Conservation (phyloP, 2,888 invertebrate genomes). For the Folsomia manolachei region DNA sequence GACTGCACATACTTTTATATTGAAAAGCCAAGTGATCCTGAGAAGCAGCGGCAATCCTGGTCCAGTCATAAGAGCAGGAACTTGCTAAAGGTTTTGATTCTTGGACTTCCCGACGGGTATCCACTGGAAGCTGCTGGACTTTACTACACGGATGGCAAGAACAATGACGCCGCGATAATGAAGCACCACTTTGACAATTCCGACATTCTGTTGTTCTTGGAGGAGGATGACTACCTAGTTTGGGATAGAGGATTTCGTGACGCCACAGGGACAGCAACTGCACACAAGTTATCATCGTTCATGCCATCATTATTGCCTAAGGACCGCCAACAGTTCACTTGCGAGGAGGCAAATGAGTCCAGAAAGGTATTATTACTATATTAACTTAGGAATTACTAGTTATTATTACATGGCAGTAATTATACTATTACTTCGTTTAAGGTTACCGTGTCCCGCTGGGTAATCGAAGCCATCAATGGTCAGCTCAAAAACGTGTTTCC, state of each 20-base stretch:
- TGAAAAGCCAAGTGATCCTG: background rate
- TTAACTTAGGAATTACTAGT: background rate
- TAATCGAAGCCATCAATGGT: background rate
- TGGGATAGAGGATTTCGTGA: background rate
- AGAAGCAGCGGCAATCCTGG: background rate
- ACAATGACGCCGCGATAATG: constrained; percentile 2
- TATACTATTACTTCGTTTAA: background rate
- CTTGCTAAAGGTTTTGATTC: background rate
- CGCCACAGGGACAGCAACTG: background rate
- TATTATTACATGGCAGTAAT: background rate
- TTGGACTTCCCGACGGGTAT: background rate
- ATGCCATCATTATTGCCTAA: background rate
- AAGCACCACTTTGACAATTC: background rate
- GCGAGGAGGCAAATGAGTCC: background rate
- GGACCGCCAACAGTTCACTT: background rate
- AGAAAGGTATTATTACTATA: too few species aligned
- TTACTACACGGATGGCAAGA: background rate
- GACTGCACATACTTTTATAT: constrained; percentile 1
- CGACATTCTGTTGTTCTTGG: background rate
- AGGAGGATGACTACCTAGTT: background rate
- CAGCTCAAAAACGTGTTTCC: background rate
- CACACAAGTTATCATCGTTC: background rate
- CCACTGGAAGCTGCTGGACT: background rate
- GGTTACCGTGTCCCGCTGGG: background rate
- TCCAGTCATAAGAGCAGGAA: constrained; percentile 9